Evolutionary conservation across 1,140 invertebrate species (phyloP).

Genomic region (Drosophila gunungcola): DNA sequence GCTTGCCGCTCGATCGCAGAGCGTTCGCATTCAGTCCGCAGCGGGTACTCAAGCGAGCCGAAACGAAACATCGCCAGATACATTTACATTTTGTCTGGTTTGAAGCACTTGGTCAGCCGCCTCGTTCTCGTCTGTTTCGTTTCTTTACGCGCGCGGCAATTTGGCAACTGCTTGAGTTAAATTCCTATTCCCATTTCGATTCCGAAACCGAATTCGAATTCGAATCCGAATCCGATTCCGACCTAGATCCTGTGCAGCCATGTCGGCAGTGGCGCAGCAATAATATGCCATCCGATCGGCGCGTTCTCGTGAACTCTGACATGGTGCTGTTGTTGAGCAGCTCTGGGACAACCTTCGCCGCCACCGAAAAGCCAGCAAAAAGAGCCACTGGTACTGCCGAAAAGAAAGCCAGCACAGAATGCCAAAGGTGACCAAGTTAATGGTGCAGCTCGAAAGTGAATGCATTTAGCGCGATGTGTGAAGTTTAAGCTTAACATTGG

Average conservation of each 20-base stretch:
- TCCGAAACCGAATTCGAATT: not conserved
- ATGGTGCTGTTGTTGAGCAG: slow-evolving; percentile 7
- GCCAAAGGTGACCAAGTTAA: slow-evolving; percentile 48
- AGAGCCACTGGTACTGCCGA: slow-evolving; percentile 18
- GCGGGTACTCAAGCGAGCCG: slow-evolving; percentile 56
- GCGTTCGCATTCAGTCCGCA: slow-evolving; percentile 29
- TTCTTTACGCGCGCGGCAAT: slow-evolving; percentile 22
- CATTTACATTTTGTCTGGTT: slow-evolving; percentile 21
- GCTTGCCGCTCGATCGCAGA: slow-evolving; percentile 11
- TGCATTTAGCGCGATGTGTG: slow-evolving; percentile 39
- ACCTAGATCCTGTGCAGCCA: slow-evolving; percentile 6
- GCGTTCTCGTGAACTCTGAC: slow-evolving; percentile 37
- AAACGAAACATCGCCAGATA: slow-evolving; percentile 39
- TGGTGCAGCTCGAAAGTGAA: slow-evolving; percentile 46
- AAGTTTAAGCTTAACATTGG: slow-evolving; percentile 38
- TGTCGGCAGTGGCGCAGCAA: slow-evolving; percentile 2
- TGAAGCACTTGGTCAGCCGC: slow-evolving; percentile 31
- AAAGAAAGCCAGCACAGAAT: slow-evolving; percentile 48
- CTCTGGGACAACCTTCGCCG: slow-evolving; percentile 41
- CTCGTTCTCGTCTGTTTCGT: slow-evolving; percentile 30
- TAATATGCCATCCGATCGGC: slow-evolving; percentile 21
- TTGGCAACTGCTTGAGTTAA: slow-evolving; percentile 22
- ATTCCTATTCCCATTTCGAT: slow-evolving; percentile 17
- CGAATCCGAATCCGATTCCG: not conserved
- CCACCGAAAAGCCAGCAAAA: slow-evolving; percentile 13